Evolutionary conservation across 2,797 vertebrate genomes (phyloP), one percentile per base, ranked within the genome.

Genomic region (Taenioides sp.): DNA sequence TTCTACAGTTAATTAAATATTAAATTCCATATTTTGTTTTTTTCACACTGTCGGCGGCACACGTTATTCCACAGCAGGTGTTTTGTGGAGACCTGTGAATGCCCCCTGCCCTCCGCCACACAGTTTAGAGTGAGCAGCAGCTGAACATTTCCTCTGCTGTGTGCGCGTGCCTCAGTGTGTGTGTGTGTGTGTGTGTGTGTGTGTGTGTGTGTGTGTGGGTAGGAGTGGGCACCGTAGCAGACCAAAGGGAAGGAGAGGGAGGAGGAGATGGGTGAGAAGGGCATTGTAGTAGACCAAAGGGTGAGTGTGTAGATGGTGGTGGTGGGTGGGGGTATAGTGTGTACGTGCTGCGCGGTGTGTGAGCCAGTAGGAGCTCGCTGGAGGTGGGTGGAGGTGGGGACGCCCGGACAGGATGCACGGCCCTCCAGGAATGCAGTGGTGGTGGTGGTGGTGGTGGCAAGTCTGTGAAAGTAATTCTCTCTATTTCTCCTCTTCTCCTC

Each of bases 371-470:
- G 84, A 93, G 91, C 82, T 67, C 12, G 55, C 76, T 83, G 81
- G 85, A 93, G 92, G 91, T 91, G 91, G 91, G 85, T 83, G 81
- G 85, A 93, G 92, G 91, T 91, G 91, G 91, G 85, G 90, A 90
- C 78, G 63, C 86, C 81, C 84, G 89, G 91, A 94, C 92, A 94
- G 92, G 93, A 95, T 93, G 92, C 93, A 88, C 87, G 87, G 86
- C 92, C 91, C 89, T 84, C 84, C 79, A 92, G 90, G 94, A 94
- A 94, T 94, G 91, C 84, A 76, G 78, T 81, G 84, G 84, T 79
- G 34, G 9, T 2, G 74, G 82, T 78, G 73, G 82, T 84, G 82
- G 87, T 37, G 9, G 34, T 37, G 74, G 82, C 88, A 87, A 81
- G 86, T 86, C 90, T 86, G 85, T 64, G 80, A 85, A 87, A 88